Evolutionary conservation across 2,113 vertebrate genomes (phyloP), one percentile per base, ranked within the genome.

Genomic region (Indri indri): DNA sequence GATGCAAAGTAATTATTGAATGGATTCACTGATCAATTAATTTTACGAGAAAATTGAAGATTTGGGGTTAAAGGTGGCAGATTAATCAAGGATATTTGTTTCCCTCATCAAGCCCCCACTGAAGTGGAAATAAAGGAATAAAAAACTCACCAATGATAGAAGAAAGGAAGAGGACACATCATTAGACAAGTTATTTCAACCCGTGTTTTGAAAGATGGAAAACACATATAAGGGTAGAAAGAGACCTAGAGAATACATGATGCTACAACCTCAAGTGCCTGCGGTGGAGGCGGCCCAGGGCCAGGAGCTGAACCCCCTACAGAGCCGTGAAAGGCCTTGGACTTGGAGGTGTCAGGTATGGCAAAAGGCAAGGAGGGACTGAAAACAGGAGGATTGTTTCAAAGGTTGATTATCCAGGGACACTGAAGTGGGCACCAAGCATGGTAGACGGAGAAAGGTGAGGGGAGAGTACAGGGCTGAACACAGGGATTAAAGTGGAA

Each of bases 91-190:
- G 40, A 66, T 5, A 23, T n/a, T 79, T 80, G 10, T 85, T 77
- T 95, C 42, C 40, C 59, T 97, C 65, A 70, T 23, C 65, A 47
- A 87, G 37, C 9, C 3, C 13, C 32, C 77, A 52, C 10, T 61
- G 16, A 92, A 54, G 23, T 52, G 42, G 76, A 93, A 85, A 54
- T 20, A 42, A 59, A 90, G 54, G 54, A 88, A 45, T 40, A 77
- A 59, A 90, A 50, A 84, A 68, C 16, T 50, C 18, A 30, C 4
- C 12, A 76, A 63, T 37, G 30, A 57, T 2, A 80, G 42, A 50
- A 88, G 34, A 76, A 83, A 57, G 22, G 16, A 4, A 30, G 57
- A 34, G 12, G 70, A 52, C 34, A 87, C 5, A 34, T 37, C 32
- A 71, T 50, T 18, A 90, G 79, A 54, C 3, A 81, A 70, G 57